Evolutionary conservation across 2,888 invertebrate species (phyloP), one percentile per base, ranked within the genome.

Genomic region (Pseudococcus longispinus): DNA sequence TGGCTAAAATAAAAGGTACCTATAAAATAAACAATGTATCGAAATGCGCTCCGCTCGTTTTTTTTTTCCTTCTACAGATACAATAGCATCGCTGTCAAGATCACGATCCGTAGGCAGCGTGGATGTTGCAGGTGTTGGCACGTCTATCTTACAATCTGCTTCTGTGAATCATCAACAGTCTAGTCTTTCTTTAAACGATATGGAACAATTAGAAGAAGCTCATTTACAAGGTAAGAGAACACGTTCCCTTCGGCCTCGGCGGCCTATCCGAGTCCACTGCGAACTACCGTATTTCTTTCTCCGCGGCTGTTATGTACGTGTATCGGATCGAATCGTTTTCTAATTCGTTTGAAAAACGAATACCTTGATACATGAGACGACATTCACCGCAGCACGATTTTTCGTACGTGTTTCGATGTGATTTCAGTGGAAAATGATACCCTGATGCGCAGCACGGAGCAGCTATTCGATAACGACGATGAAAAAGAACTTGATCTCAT

Each of bases 81-180:
- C 42, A 23, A 83, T 65, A 29, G 60, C 86, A 26, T 55, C 80
- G 37, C 91, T 95, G n/a, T 93, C 93, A 18, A 92, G 96, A 88
- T 95, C 95, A 0, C 94, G 95, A 90, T 96, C 96, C 0, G 94
- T 94, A 88, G 95, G 95, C 88, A 96, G 95, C 89, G 93, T 96
- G 5, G 93, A 94, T 0, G 91, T 91, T 74, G 89, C 90, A 9
- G 88, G 85, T 37, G 80, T 87, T 20, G 84, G 88, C 51, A 89
- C 88, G 9, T 92, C 92, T 2, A 92, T 93, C 0, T 91, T 91
- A n/a, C 91, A 91, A 0, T 91, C 92, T 55, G 88, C 91, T 0
- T 87, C 88, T 65, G 92, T 93, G 11, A 94, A 93, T 4, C 93
- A 94, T 87, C 94, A 94, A 87, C 94, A 94, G 11, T 95, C 96